Evolutionary conservation across 2,113 vertebrate genomes (phyloP).

Genomic region (Barnardius zonarius): DNA sequence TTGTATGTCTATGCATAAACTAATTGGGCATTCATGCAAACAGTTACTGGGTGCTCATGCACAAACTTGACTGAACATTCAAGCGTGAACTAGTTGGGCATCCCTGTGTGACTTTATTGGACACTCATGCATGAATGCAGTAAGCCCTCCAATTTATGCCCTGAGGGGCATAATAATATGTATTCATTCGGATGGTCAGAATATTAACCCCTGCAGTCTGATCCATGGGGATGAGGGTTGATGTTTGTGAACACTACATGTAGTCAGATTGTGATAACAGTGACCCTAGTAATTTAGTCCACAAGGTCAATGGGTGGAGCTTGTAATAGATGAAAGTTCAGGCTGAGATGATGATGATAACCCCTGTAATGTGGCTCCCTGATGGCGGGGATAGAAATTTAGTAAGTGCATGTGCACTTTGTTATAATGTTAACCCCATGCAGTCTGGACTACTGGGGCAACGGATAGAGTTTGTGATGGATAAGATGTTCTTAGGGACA

Average conservation of each 20-base stretch:
- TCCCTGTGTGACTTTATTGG: not conserved
- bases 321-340: not conserved
- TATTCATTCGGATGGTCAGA: not conserved
- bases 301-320: not conserved
- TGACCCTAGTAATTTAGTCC: not conserved
- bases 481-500: not conserved
- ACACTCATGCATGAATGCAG: not conserved
- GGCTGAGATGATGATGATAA: not conserved
- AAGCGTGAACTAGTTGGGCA: not conserved
- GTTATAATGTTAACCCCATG: not conserved
- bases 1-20: not conserved
- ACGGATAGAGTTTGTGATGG: not conserved
- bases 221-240: not conserved
- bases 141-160: not conserved
- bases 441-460: not conserved
- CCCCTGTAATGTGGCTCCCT: not conserved
- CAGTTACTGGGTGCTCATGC: not conserved
- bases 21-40: not conserved
- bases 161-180: not conserved
- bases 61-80: accelerated
- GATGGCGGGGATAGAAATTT: not conserved
- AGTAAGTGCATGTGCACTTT: not conserved
- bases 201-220: not conserved
- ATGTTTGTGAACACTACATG: not conserved
- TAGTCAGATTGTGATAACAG: not conserved